These are phyloP conservation scores for Romanogobio albipinnatus DNA, from an alignment of 2,113 vertebrate species.

Conservation along the genomic window DNA sequence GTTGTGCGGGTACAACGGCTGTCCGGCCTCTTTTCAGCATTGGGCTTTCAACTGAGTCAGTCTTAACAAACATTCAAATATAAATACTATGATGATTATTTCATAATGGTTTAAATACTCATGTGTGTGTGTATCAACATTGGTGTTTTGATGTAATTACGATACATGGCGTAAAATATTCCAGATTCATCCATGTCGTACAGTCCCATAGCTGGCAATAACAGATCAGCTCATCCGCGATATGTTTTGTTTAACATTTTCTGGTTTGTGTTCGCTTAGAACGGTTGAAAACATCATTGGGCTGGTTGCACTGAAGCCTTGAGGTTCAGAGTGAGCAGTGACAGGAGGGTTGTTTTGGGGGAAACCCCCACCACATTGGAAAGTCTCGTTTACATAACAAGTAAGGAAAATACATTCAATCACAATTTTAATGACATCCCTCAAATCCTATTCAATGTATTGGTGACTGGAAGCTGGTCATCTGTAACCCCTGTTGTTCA, in stretches of 20 bases:
- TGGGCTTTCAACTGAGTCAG: neutral
- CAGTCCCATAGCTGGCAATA: neutral
- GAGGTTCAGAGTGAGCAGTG: neutral
- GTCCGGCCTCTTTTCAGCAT: conserved; percentile 22
- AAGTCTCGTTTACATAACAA: conserved; percentile 15
- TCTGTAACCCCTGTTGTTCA: neutral
- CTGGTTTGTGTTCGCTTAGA: neutral
- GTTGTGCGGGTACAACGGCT: conserved; percentile 10
- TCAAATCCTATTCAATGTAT: neutral
- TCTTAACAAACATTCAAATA: neutral
- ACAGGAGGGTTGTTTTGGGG: conserved; percentile 31
- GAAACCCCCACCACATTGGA: conserved; percentile 39
- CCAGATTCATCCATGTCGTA: neutral
- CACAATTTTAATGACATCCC: neutral
- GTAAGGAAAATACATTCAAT: conserved; percentile 2
- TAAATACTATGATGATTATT: neutral
- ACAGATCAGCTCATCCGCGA: neutral
- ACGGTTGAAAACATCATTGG: neutral
- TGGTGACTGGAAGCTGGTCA: neutral
- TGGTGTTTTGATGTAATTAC: neutral
- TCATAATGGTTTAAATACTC: neutral
- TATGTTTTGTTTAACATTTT: neutral
- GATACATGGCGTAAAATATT: neutral
- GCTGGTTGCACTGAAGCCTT: neutral
- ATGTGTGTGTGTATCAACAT: neutral